Evolutionary conservation across 2,888 invertebrate species (phyloP).

Genomic region (Ligdia adustata): DNA sequence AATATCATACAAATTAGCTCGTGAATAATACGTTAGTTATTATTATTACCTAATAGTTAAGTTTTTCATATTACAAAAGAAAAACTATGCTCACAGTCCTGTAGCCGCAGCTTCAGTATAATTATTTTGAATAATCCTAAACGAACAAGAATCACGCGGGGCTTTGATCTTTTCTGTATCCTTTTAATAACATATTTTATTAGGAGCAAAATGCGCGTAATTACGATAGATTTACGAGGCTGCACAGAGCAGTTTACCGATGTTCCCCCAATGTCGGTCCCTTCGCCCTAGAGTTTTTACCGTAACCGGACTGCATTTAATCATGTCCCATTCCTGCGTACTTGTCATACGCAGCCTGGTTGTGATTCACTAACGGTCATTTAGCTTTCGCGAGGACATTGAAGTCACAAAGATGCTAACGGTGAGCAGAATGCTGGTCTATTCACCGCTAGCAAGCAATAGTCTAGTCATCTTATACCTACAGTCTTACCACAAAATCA

Average conservation of each 20-base stretch:
- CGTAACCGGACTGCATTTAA: conserved; percentile 45
- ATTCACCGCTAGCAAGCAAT: too few relatives aligned
- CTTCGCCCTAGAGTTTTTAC: conserved; percentile 41
- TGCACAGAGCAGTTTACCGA: conserved; percentile 32
- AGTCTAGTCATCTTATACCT: too few relatives aligned
- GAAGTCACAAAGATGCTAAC: too few relatives aligned
- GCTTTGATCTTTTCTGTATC: conserved; percentile 1
- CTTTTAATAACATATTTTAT: conserved; percentile 2
- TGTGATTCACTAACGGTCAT: conserved; percentile 33
- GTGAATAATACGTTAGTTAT: too few relatives aligned
- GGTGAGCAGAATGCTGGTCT: too few relatives aligned
- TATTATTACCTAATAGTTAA: too few relatives aligned
- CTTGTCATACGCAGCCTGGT: conserved; percentile 42
- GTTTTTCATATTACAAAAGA: too few relatives aligned
- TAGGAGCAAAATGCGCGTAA: conserved; percentile 10
- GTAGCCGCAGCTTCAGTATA: too few relatives aligned
- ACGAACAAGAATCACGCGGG: background rate
- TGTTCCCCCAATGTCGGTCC: conserved; percentile 37
- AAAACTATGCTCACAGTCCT: too few relatives aligned
- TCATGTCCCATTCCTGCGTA: conserved; percentile 41
- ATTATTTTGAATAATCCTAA: too few relatives aligned
- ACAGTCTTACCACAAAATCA: too few relatives aligned
- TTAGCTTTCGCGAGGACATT: conserved; percentile 17
- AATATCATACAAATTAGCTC: too few relatives aligned
- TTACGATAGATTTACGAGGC: conserved; percentile 25